These are phyloP conservation scores for Spilarctia lutea DNA, from an alignment of 2,888 invertebrate species.

Conservation along the genomic window DNA sequence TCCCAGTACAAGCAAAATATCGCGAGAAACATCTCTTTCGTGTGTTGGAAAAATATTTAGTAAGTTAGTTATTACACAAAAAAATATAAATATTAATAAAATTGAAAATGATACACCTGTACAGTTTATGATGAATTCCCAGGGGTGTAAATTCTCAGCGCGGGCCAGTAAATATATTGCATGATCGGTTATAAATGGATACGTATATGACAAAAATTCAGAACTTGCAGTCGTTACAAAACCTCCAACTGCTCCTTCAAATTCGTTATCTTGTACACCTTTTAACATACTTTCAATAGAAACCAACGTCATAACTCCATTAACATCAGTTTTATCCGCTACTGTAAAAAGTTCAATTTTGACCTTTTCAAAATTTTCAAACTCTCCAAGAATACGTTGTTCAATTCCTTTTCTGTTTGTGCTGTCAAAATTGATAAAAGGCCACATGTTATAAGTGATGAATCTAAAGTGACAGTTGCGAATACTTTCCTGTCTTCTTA, in stretches of 20 bases:
- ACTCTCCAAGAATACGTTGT: constrained; percentile 45
- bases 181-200: constrained; percentile 48
- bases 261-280: constrained; percentile 43
- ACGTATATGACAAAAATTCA: constrained; percentile 35
- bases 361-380: constrained; percentile 45
- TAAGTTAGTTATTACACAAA: constrained; percentile 38
- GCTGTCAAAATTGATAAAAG: constrained; percentile 50
- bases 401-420: constrained; percentile 42
- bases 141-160: constrained; percentile 33
- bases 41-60: constrained; percentile 48
- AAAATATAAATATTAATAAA: constrained; percentile 39
- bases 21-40: constrained; percentile 39
- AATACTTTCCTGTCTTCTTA: constrained; percentile 9
- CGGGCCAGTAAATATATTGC: constrained; percentile 33
- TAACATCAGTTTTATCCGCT: constrained; percentile 22
- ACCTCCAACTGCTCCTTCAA: constrained; percentile 51
- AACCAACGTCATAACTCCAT: not conserved
- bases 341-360: constrained; percentile 49
- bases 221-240: not conserved
- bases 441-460: constrained; percentile 50
- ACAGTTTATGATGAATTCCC: constrained; percentile 36
- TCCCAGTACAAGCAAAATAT: constrained; percentile 55
- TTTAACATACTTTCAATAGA: constrained; percentile 35
- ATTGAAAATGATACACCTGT: constrained; percentile 19
- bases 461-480: constrained; percentile 48